Evolutionary conservation across 1,140 invertebrate genomes (phyloP).

Genomic region (Aphidius ervi): DNA sequence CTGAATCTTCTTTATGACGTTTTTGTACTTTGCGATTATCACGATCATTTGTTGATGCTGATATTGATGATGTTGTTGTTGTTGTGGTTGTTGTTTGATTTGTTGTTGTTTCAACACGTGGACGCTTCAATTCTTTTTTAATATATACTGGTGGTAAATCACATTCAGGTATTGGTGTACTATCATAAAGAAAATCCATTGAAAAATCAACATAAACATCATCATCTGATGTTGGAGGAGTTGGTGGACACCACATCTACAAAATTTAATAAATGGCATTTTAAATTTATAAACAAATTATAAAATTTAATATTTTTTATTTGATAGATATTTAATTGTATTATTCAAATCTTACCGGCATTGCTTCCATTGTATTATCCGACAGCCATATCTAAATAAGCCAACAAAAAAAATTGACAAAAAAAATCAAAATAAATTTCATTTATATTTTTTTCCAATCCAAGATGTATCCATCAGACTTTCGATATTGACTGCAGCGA

Average conservation of each 20-base stretch:
- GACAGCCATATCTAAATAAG: slow-evolving; percentile 69
- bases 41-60: background rate
- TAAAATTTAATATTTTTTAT: slow-evolving; percentile 19
- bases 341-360: slow-evolving; percentile 66
- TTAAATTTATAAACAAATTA: background rate
- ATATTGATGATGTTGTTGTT: slow-evolving; percentile 28
- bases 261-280: slow-evolving; percentile 12
- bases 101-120: slow-evolving; percentile 60
- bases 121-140: slow-evolving; percentile 74
- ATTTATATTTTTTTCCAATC: background rate
- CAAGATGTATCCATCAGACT: background rate
- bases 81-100: slow-evolving; percentile 26
- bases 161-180: slow-evolving; percentile 74
- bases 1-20: slow-evolving; percentile 71
- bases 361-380: slow-evolving; percentile 64
- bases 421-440: background rate
- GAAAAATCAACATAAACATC: slow-evolving; percentile 89
- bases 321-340: background rate
- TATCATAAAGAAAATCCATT: slow-evolving; percentile 80
- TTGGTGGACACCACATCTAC: slow-evolving; percentile 93
- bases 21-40: slow-evolving; percentile 59
- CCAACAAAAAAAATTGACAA: background rate
- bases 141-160: slow-evolving; percentile 82
- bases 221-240: slow-evolving; percentile 84
- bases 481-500: slow-evolving; percentile 19